Percentiles rank a stretch among this genome's conserved stretches.
phyloP scores from a whole-genome alignment of 2,797 vertebrate species.

The Otolemur crassicaudatus region DNA sequence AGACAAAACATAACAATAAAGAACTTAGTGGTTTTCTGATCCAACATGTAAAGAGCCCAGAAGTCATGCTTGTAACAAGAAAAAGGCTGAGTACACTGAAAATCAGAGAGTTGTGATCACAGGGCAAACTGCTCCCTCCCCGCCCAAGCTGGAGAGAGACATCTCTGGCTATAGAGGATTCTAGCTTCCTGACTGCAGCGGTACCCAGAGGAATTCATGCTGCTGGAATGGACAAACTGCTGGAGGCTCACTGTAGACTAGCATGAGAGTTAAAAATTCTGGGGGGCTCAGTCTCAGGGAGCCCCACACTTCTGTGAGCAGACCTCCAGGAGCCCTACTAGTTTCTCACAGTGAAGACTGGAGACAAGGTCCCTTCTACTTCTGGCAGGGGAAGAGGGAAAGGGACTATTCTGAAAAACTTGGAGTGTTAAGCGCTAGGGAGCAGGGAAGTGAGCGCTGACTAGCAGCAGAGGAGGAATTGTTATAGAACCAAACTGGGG shows the following conservation, averaged over 20 bases:
- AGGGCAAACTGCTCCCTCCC: neutral
- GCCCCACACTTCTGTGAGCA: neutral
- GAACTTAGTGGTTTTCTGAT: neutral
- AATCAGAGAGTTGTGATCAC: neutral
- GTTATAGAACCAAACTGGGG: no score
- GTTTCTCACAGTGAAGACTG: neutral
- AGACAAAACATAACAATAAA: neutral
- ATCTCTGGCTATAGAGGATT: neutral
- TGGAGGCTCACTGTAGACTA: neutral
- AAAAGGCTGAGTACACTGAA: conserved; percentile 17
- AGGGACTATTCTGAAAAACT: neutral
- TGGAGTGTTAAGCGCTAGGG: neutral
- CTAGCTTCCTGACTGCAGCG: neutral
- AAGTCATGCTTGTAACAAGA: neutral
- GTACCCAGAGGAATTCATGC: rapidly evolving
- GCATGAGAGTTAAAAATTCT: neutral
- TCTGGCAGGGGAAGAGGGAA: neutral
- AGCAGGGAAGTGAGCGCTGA: neutral
- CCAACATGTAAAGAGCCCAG: neutral
- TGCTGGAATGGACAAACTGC: neutral
- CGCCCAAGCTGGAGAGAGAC: neutral
- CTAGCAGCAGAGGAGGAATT: neutral
- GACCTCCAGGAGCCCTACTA: neutral
- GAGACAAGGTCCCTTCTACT: neutral
- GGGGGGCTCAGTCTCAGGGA: no score